phyloP scores from a whole-genome alignment of 1,140 invertebrate species.

The Ridgeia piscesae region DNA sequence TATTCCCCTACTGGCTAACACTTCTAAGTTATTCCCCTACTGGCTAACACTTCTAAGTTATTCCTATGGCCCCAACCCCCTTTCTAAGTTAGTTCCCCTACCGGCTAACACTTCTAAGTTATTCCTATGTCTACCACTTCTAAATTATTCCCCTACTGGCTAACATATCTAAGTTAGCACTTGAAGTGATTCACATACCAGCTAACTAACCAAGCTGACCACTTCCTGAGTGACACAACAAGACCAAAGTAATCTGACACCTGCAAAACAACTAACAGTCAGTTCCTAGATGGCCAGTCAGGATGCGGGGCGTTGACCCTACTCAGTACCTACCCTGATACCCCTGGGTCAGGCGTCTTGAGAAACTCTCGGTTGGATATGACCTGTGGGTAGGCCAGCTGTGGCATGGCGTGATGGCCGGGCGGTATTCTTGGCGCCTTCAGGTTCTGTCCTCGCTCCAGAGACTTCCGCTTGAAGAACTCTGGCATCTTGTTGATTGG shows the following conservation, averaged over 20 bases:
- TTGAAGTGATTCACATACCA: too few relatives aligned
- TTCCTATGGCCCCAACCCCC: neutral
- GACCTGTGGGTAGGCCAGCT: slow-evolving; percentile 17
- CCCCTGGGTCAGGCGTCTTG: slow-evolving; percentile 56
- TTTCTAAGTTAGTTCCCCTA: neutral
- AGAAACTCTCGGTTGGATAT: slow-evolving; percentile 51
- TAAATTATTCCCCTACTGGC: neutral
- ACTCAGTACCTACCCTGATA: slow-evolving; percentile 60
- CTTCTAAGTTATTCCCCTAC: neutral
- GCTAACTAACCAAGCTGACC: too few relatives aligned
- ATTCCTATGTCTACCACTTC: neutral
- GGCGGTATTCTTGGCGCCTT: slow-evolving; percentile 41
- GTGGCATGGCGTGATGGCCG: slow-evolving; percentile 36
- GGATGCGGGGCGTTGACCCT: neutral
- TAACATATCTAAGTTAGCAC: neutral
- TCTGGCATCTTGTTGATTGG: neutral
- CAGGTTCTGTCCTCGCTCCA: slow-evolving; percentile 39
- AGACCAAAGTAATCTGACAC: neutral
- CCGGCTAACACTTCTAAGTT: neutral
- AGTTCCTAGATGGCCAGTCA: neutral
- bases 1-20: neutral
- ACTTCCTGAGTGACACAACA: neutral
- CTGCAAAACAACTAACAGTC: too few relatives aligned
- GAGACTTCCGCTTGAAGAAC: slow-evolving; percentile 11
- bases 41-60: neutral